Percentiles rank a stretch among this genome's conserved stretches.
Evolutionary conservation across 2,797 vertebrate species (phyloP).

Genomic region (Sternotherus odoratus): DNA sequence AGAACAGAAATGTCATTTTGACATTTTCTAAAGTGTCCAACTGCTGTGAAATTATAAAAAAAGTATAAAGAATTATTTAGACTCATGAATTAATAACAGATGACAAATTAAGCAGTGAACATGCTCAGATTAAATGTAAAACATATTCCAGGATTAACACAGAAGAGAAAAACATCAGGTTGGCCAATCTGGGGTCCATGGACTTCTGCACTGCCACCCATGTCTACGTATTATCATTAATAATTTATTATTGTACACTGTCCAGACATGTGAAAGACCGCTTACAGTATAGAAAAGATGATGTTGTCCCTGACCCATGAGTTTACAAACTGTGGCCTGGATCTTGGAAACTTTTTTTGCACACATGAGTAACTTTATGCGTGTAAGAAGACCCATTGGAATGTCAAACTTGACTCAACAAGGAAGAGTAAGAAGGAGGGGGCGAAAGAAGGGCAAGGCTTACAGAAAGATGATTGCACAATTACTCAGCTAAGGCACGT

Average conservation of each 20-base stretch:
- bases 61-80: slow-evolving; percentile 38
- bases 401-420: slow-evolving; percentile 10
- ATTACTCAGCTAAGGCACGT: slow-evolving; percentile 13
- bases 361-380: neutral
- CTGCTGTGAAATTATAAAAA: neutral
- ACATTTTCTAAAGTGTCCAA: neutral
- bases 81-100: slow-evolving; percentile 34
- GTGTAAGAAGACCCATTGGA: neutral
- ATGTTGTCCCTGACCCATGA: neutral
- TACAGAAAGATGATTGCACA: neutral
- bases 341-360: neutral
- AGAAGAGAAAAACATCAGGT: slow-evolving; percentile 28
- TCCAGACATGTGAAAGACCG: neutral
- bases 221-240: neutral
- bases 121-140: slow-evolving; percentile 48
- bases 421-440: neutral
- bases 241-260: slow-evolving; percentile 2
- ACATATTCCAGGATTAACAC: slow-evolving; percentile 13
- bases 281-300: neutral
- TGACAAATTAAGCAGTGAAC: slow-evolving; percentile 20
- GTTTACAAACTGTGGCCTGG: neutral
- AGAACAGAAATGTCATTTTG: neutral
- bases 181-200: slow-evolving; percentile 35
- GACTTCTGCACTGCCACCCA: slow-evolving; percentile 18
- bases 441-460: neutral